Evolutionary conservation across 2,888 invertebrate genomes (phyloP).

Genomic region (Augiades crinisus): DNA sequence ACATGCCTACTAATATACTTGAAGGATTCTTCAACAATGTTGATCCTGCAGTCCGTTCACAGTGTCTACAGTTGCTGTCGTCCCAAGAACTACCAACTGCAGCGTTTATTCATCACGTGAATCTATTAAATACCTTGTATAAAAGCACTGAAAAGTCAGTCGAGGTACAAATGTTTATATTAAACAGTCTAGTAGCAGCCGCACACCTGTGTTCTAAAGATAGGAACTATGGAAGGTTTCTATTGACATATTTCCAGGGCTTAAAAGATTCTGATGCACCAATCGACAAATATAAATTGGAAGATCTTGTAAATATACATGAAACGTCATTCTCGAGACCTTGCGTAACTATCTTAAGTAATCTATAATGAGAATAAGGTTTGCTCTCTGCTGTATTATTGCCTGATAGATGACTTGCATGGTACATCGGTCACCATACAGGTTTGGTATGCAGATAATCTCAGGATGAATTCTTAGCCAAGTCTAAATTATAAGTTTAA

Average conservation of each 20-base stretch:
- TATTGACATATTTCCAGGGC: slow-evolving; percentile 50
- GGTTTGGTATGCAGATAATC: too few relatives aligned
- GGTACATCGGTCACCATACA: too few relatives aligned
- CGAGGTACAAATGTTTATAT: slow-evolving; percentile 44
- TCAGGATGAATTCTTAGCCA: too few relatives aligned
- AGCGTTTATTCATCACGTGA: slow-evolving; percentile 48
- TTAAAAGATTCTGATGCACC: slow-evolving; percentile 33
- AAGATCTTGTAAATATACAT: slow-evolving; percentile 48
- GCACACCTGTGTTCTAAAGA: slow-evolving; percentile 40
- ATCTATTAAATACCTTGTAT: slow-evolving; percentile 49
- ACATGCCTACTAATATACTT: slow-evolving; percentile 44
- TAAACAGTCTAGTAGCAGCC: slow-evolving; percentile 37
- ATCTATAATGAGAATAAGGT: too few relatives aligned
- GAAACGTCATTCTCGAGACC: slow-evolving; percentile 55
- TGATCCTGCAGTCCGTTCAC: too few relatives aligned
- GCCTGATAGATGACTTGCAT: too few relatives aligned
- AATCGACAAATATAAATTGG: slow-evolving; percentile 33
- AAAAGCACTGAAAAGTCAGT: slow-evolving; percentile 47
- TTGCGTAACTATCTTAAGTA: slow-evolving; percentile 47
- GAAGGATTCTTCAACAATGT: slow-evolving; percentile 44
- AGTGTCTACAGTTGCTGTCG: slow-evolving; percentile 41
- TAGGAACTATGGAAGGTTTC: slow-evolving; percentile 52
- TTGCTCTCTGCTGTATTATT: too few relatives aligned
- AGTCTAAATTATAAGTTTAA: too few relatives aligned
- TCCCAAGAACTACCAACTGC: slow-evolving; percentile 40